These are phyloP conservation scores for Chymomyza procnemis DNA, from an alignment of 2,888 invertebrate species.

Conservation along the genomic window DNA sequence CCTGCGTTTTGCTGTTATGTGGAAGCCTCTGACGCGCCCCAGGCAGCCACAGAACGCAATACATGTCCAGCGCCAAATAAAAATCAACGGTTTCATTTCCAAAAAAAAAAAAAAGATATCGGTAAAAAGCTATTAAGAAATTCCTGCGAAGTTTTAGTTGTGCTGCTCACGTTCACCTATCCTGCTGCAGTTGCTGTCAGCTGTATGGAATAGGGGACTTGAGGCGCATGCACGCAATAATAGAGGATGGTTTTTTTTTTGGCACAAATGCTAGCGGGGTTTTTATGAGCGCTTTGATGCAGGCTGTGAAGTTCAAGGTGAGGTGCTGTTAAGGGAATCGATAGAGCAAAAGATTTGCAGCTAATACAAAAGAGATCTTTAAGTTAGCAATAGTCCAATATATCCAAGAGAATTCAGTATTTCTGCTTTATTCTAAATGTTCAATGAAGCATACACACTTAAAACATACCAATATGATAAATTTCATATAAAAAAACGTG, in stretches of 20 bases:
- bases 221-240: slow-evolving; percentile 1
- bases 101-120: slow-evolving; percentile 53
- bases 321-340: not conserved
- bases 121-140: slow-evolving; percentile 73
- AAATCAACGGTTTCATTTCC: slow-evolving; percentile 65
- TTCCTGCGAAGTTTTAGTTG: slow-evolving; percentile 68
- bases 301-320: not conserved
- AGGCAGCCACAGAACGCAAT: slow-evolving; percentile 5
- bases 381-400: too few relatives aligned
- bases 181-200: not conserved
- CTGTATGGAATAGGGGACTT: not conserved
- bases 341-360: not conserved
- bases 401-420: too few relatives aligned
- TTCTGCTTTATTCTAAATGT: too few relatives aligned
- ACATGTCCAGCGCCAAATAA: slow-evolving; percentile 8
- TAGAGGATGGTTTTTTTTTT: slow-evolving; percentile 15
- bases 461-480: too few relatives aligned
- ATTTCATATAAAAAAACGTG: too few relatives aligned
- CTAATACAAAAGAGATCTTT: too few relatives aligned
- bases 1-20: slow-evolving; percentile 31
- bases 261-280: slow-evolving; percentile 44
- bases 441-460: too few relatives aligned
- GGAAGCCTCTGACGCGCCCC: slow-evolving; percentile 19
- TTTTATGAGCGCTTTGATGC: slow-evolving; percentile 1
- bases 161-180: slow-evolving; percentile 21